Evolutionary conservation across 2,113 vertebrate species (phyloP), one percentile per base, ranked within the genome.

Genomic region (Nannospalax galili): DNA sequence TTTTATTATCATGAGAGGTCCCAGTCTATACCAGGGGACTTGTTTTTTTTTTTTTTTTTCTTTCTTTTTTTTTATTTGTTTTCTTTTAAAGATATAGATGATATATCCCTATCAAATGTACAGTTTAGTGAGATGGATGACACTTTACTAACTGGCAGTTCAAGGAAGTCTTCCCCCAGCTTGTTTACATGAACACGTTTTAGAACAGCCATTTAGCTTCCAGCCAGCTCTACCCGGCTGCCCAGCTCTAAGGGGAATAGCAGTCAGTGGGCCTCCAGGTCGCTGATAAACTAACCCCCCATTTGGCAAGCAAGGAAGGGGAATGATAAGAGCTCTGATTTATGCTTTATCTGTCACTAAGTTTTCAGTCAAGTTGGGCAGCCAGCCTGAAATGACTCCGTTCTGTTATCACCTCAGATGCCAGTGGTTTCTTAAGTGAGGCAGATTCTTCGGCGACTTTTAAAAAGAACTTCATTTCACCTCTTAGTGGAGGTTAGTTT

Each of bases 341-440:
- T 98, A 98, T 98, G 98, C 97, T 98, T 98, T 98, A 98, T 98
- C 98, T 98, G 98, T 98, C 98, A 98, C 97, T 98, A 98, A 94
- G 96, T 98, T 98, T 98, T 98, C 98, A 98, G 98, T 98, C 98
- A 98, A 98, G 97, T 92, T 89, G 95, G 97, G 98, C 98, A 98
- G 98, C 79, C 97, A 98, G 98, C 97, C 97, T 97, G 96, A 98
- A 98, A 97, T 78, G 95, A 98, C 95, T 88, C 1, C 40, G 70
- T 82, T 97, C 97, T 98, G 98, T 98, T 98, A 98, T 98, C 98
- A 98, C 98, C 97, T 98, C 96, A 92, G 97, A 97, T 97, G 95
- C 93, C 98, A 97, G 73, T 78, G 94, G 98, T 98, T 97, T 95
- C 97, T 98, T 98, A 98, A 98, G 98, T 98, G 97, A 98, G 96